Base-by-base conservation (phyloP, 2,797 vertebrate genomes). In the Eurystomus glaucurus region DNA sequence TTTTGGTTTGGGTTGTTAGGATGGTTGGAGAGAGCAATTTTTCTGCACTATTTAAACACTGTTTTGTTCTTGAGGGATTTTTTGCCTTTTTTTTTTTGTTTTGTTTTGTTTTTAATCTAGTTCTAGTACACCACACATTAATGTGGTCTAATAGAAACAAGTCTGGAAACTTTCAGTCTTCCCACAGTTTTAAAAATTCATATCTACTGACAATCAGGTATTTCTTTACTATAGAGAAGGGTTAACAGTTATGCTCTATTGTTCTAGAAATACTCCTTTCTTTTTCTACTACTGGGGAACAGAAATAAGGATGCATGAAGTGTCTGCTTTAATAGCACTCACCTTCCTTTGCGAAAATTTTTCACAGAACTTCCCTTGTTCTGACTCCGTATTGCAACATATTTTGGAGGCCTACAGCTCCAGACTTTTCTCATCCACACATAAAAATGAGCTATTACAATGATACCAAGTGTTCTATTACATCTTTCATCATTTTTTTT, bases 321-420 rank as follows among this genome's bases (percentile, higher is more conserved):
- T 46, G 21, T 28, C 10, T 50, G 50, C 41, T 84, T 88, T 61
- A 62, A 43, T 46, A 80, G 4, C 28, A 39, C 16, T 57, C 79
- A 31, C 11, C 3, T 48, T 77, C 35, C 19, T 33, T 37, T 80
- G 22, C 52, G 35, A 50, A 4, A 18, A 14, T 62, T 84, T 69
- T 89, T 64, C 41, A 52, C 19, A 37, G 71, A 77, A 25, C 5
- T 45, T 85, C 46, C 41, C 18, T 35, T 62, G 10, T 85, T 69
- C 45, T 85, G 45, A 35, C n/a, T 33, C 46, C 0, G 0, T 33
- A 29, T 45, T 35, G 13, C 26, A 64, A 52, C 10, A 48, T 4
- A 8, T 41, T 65, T 70, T 87, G 57, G 26, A 28, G 35, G n/a
- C 23, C 28, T 52, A 13, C 39, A 41, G 12, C 11, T 70, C 33